Conservation (phyloP, 2,888 invertebrate species). For the Disparrhopalites patrizii region DNA sequence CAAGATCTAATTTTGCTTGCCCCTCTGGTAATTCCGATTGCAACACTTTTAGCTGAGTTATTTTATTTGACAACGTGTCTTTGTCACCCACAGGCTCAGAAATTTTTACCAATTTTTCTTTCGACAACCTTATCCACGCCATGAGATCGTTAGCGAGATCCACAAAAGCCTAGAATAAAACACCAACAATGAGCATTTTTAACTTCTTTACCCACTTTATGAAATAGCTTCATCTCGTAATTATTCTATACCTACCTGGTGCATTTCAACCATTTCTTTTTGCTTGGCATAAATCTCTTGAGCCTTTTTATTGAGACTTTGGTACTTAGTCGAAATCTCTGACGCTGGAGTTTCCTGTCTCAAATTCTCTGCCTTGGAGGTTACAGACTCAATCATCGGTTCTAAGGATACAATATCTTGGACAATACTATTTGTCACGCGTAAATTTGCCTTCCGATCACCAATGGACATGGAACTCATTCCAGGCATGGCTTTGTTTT, state of each 20-base stretch:
- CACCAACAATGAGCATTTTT: neutral
- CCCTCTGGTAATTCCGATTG: conserved; percentile 79
- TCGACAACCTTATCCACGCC: conserved; percentile 86
- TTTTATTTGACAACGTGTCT: conserved; percentile 78
- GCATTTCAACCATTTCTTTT: conserved; percentile 82
- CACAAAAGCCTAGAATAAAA: conserved; percentile 69
- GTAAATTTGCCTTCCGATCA: conserved; percentile 80
- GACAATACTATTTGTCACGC: conserved; percentile 89
- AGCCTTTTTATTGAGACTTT: conserved; percentile 82
- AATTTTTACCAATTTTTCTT: conserved; percentile 84
- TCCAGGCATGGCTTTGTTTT: conserved; percentile 61
- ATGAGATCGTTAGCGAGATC: conserved; percentile 88
- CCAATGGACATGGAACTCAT: conserved; percentile 74
- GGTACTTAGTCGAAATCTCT: conserved; percentile 87
- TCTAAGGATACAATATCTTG: conserved; percentile 96
- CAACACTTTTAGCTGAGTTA: conserved; percentile 77
- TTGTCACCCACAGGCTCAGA: conserved; percentile 90
- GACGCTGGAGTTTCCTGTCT: conserved; percentile 86
- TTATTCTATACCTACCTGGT: conserved; percentile 54
- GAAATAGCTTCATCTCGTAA: neutral
- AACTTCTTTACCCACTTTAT: neutral
- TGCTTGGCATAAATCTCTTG: conserved; percentile 83
- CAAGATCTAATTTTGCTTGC: conserved; percentile 74
- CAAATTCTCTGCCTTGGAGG: conserved; percentile 86
- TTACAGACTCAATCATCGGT: conserved; percentile 93